Percentiles rank a stretch among this genome's conserved stretches.
phyloP scores from a whole-genome alignment of 1,140 invertebrate genomes.

The Tetraneura akinire region DNA sequence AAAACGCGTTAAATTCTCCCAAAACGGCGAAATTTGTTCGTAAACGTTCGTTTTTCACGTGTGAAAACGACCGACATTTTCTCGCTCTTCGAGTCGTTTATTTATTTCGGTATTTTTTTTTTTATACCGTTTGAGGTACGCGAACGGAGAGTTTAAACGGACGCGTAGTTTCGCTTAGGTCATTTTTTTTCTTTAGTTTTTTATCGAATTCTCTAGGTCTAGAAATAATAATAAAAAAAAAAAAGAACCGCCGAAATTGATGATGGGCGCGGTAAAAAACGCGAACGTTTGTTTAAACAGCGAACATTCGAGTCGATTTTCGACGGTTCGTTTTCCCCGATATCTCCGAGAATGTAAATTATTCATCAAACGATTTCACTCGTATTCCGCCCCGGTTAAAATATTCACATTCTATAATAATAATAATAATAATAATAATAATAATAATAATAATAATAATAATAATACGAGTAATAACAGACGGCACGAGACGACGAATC shows the following conservation, averaged over 20 bases:
- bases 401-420: too few relatives aligned
- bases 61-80: neutral
- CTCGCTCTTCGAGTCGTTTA: neutral
- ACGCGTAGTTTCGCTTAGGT: too few relatives aligned
- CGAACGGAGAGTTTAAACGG: neutral
- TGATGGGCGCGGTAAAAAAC: neutral
- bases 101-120: neutral
- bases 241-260: too few relatives aligned
- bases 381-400: too few relatives aligned
- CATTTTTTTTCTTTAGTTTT: too few relatives aligned
- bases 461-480: too few relatives aligned
- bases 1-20: neutral
- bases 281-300: conserved; percentile 7
- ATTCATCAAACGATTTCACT: neutral
- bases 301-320: neutral
- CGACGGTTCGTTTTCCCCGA: neutral
- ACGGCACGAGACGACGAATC: too few relatives aligned
- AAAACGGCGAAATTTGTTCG: neutral
- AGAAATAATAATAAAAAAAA: too few relatives aligned
- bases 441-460: too few relatives aligned
- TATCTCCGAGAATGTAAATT: neutral
- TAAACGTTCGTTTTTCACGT: neutral
- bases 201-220: too few relatives aligned
- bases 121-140: neutral
- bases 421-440: too few relatives aligned